Conservation (phyloP, 64 coral and sea anemone species). For the Montipora cactus region DNA sequence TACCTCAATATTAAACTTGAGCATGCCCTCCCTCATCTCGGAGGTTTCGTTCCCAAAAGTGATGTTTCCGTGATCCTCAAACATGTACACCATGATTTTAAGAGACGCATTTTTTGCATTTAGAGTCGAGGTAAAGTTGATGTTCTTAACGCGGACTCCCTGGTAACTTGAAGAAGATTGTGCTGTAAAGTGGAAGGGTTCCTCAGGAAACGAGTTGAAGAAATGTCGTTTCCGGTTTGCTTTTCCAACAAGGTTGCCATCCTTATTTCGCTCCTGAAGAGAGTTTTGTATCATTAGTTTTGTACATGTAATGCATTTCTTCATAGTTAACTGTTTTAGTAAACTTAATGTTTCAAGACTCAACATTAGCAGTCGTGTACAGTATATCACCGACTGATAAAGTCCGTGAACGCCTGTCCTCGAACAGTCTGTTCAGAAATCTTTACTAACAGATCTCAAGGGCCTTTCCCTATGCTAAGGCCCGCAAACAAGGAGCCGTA, state of each 20-base stretch:
- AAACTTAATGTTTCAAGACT: too few species aligned
- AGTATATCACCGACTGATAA: too few species aligned
- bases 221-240: not conserved
- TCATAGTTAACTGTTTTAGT: too few species aligned
- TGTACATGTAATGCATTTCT: too few species aligned
- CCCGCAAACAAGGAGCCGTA: too few species aligned
- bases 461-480: too few species aligned
- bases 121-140: constrained; percentile 4
- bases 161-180: not conserved
- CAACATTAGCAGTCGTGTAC: too few species aligned
- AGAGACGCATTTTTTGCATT: not conserved
- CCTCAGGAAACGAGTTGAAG: not conserved
- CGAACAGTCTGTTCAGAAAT: too few species aligned
- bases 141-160: constrained; percentile 24
- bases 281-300: not conserved
- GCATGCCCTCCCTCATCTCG: constrained; percentile 42
- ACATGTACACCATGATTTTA: constrained; percentile 31
- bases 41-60: constrained; percentile 41
- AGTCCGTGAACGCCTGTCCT: too few species aligned
- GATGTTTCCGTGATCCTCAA: constrained; percentile 22
- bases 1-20: constrained; percentile 54
- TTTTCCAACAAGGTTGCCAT: constrained; percentile 8
- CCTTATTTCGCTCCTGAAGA: not conserved
- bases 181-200: not conserved
- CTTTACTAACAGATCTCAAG: too few species aligned